These are phyloP conservation scores for Spialia ferax DNA, from an alignment of 2,888 invertebrate genomes.

Conservation along the genomic window DNA sequence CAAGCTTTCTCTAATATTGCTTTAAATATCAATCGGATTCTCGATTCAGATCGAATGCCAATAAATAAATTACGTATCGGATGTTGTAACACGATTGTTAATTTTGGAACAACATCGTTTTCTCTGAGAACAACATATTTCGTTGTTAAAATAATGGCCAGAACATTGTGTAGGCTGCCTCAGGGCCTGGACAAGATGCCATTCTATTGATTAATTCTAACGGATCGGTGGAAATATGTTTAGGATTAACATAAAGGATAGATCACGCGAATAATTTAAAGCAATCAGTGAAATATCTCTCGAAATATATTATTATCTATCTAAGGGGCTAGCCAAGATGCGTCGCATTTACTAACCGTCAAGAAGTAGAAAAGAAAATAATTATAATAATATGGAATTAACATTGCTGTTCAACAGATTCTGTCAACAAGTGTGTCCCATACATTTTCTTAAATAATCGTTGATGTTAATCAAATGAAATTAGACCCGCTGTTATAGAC, in stretches of 20 bases:
- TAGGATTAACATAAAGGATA: background rate
- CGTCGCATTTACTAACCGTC: no score
- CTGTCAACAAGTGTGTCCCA: no score
- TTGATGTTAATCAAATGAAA: no score
- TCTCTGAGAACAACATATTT: background rate
- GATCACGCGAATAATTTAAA: no score
- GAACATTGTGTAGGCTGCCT: background rate
- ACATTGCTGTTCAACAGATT: no score
- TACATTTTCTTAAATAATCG: no score
- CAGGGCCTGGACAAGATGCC: background rate
- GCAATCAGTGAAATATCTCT: no score
- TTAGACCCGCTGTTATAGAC: no score
- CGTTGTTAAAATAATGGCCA: background rate
- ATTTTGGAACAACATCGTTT: constrained; percentile 5
- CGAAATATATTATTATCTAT: no score
- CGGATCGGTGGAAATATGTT: background rate
- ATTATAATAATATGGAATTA: no score
- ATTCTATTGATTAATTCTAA: background rate
- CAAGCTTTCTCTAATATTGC: constrained; percentile 13
- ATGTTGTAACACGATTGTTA: constrained; percentile 18
- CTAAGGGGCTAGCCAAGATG: no score
- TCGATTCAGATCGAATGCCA: constrained; percentile 13
- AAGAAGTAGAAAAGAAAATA: no score
- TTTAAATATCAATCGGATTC: constrained; percentile 22
- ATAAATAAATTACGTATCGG: constrained; percentile 15